Evolutionary conservation across 2,888 invertebrate genomes (phyloP), one percentile per base, ranked within the genome.

Genomic region (Folsomia manolachei): DNA sequence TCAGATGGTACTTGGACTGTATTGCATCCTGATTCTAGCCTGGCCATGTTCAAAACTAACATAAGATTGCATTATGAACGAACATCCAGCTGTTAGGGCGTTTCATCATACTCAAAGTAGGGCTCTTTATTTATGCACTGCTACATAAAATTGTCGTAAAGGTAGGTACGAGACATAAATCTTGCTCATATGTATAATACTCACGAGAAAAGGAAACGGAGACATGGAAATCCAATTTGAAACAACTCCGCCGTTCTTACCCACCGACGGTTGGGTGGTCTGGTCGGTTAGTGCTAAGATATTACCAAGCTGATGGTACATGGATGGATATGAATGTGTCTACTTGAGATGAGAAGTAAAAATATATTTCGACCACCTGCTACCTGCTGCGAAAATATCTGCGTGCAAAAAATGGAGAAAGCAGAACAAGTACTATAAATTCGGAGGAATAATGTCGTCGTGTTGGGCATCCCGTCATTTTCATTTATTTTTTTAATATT

Each of bases 121-220:
- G n/a, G 26, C 63, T n/a, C 27, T 26, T 63, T 63, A 63, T 63
- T 63, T 63, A 63, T 63, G 63, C 63, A 63, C 63, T 14, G 63
- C 63, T 63, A 63, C 63, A 63, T 63, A 63, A 63, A 63, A 63
- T 63, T 63, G 63, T 63, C 63, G 63, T 63, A 63, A 63, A 63
- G 63, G 63, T 63, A 27, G 26, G 27, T 14, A 27, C n/a, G 63
- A 63, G n/a, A 63, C 63, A 63, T 63, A 63, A 63, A 63, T 63
- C 63, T 63, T 63, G 7, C 63, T 63, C 63, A 63, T 63, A 63
- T n/a, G n/a, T n/a, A n/a, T n/a, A n/a, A n/a, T 63, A 63, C 63
- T 63, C 63, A 4, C 27, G 27, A 63, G 26, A 63, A n/a, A n/a
- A n/a, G n/a, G n/a, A 27, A 63, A 27, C 25, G 14, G 63, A 27